phyloP scores from a whole-genome alignment of 2,888 invertebrate species.

The Melanchra persicariae region DNA sequence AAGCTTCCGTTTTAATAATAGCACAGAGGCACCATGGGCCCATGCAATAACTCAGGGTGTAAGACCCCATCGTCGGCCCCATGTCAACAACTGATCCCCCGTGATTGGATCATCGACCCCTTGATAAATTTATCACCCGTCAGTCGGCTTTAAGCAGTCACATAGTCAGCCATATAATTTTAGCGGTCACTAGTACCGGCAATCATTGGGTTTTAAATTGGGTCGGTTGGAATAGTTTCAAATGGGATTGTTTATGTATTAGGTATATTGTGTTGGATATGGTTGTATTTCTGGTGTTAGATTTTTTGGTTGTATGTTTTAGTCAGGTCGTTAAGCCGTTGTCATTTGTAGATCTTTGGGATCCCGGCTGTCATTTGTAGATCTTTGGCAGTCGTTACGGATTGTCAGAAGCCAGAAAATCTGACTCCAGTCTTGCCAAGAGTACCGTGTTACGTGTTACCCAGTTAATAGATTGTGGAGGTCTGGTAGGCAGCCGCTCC shows the following conservation, averaged over 20 bases:
- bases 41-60: slow-evolving; percentile 64
- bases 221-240: not conserved
- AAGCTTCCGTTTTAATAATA: slow-evolving; percentile 55
- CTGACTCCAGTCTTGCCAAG: too few relatives aligned
- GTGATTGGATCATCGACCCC: slow-evolving; percentile 69
- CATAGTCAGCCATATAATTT: slow-evolving; percentile 51
- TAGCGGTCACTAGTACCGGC: slow-evolving; percentile 24
- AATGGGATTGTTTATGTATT: slow-evolving; percentile 2
- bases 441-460: too few relatives aligned
- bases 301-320: not conserved
- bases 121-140: slow-evolving; percentile 65
- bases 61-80: slow-evolving; percentile 63
- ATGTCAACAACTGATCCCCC: slow-evolving; percentile 66
- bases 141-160: slow-evolving; percentile 48
- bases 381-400: too few relatives aligned
- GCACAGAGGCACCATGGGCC: slow-evolving; percentile 34
- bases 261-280: not conserved
- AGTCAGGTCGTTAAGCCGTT: too few relatives aligned
- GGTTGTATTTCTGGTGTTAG: not conserved
- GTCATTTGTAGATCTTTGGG: too few relatives aligned
- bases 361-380: too few relatives aligned
- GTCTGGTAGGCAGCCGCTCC: too few relatives aligned
- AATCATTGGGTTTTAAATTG: slow-evolving; percentile 34
- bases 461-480: too few relatives aligned
- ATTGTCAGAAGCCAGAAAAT: too few relatives aligned